Evolutionary conservation across 1,140 invertebrate species (phyloP).

Genomic region (Drosophila lacteicornis): DNA sequence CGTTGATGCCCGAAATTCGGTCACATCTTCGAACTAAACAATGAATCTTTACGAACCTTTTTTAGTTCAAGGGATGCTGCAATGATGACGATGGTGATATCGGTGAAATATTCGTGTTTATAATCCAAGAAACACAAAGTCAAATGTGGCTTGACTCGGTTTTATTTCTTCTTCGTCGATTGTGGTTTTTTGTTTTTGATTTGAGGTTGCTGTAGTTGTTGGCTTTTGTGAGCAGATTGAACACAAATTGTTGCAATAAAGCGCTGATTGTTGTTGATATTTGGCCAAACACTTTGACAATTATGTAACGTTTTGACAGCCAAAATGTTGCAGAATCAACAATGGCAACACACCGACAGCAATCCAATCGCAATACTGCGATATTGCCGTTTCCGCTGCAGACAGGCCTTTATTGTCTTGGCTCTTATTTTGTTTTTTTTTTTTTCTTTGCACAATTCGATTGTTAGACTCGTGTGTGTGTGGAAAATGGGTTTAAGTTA

Average conservation of each 20-base stretch:
- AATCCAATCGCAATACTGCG: conserved; percentile 42
- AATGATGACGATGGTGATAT: conserved; percentile 27
- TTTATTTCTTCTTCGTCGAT: conserved; percentile 33
- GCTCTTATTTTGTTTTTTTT: conserved; percentile 30
- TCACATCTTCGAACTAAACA: conserved; percentile 9
- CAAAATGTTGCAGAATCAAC: conserved; percentile 77
- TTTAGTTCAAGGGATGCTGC: conserved; percentile 51
- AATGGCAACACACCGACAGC: conserved; percentile 46
- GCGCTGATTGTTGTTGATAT: conserved; percentile 69
- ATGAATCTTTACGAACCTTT: conserved; percentile 60
- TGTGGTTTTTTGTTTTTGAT: conserved; percentile 7
- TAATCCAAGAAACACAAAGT: conserved; percentile 75
- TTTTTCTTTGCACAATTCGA: conserved; percentile 50
- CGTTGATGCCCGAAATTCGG: background rate
- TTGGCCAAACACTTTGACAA: conserved; percentile 76
- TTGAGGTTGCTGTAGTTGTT: conserved; percentile 19
- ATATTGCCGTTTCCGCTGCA: conserved; percentile 63
- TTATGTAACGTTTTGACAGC: conserved; percentile 74
- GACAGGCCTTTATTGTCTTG: conserved; percentile 64
- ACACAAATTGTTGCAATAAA: conserved; percentile 80
- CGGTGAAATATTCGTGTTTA: conserved; percentile 55
- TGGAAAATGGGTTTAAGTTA: conserved; percentile 58
- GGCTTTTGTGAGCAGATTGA: conserved; percentile 71
- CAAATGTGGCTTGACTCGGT: conserved; percentile 45
- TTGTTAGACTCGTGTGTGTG: conserved; percentile 37